Base-by-base conservation (phyloP, 1,140 invertebrate species). In the Stratiolaelaps scimitus region DNA sequence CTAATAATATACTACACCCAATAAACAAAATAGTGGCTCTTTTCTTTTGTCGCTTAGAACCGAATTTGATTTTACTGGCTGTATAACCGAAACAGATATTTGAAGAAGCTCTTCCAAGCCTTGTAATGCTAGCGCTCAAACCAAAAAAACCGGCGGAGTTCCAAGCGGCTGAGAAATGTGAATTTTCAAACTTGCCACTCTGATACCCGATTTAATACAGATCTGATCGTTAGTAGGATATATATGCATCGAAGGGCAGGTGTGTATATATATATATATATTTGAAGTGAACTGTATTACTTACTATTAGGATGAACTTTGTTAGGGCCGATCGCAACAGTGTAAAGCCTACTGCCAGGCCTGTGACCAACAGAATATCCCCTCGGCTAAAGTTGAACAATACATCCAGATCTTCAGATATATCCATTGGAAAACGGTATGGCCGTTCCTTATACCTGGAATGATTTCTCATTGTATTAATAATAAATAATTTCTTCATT, bases 391-490 rank as follows among this genome's bases (percentile, higher is more conserved):
- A 60, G 53, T 60, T 60, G 23, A 60, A 26, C 6, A 60, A 34
- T 26, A 60, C 26, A 10, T 17, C 10, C 2, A 60, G 15, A 10
- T 60, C 53, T 26, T 60, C 53, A 2, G 53, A 60, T 19, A 60
- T 19, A 60, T 60, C 20, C 13, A 26, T 60, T 15, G 53, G 53
- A 26, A 60, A 60, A 2, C 53, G 53, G 34, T 60, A 60, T 4
- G 17, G 26, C 34, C 53, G 26, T 17, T 60, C 53, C 20, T 60
- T 26, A 26, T 60, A 60, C 53, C 53, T 60, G 53, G 23, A 60
- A 26, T 6, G 15, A 15, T 40, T 40, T 40, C 34, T n/a, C n/a
- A n/a, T n/a, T n/a, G n/a, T n/a, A n/a, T n/a, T n/a, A 40, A 40
- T 40, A 40, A 10, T 40, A 40, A 40, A n/a, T n/a, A n/a, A n/a